Evolutionary conservation across 2,797 vertebrate species (phyloP).

Genomic region (Propithecus perrieri): DNA sequence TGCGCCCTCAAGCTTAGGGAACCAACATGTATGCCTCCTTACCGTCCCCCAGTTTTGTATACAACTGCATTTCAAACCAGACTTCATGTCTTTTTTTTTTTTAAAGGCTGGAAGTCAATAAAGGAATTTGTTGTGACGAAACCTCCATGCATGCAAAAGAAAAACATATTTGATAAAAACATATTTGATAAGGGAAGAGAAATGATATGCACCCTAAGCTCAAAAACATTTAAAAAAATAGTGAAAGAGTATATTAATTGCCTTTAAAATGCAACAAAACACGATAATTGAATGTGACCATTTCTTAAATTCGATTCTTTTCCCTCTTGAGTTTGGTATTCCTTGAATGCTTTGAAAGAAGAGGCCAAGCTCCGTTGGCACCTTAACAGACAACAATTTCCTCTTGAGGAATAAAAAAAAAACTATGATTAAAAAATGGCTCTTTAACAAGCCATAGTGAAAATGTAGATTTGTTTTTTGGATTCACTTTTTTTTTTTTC

Average conservation of each 20-base stretch:
- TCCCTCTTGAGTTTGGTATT: neutral
- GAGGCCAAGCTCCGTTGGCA: conserved; percentile 23
- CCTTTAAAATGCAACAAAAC: neutral
- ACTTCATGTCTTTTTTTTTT: neutral
- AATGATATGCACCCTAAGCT: neutral
- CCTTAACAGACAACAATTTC: conserved; percentile 43
- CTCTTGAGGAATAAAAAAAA: conserved; percentile 56
- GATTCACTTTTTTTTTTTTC: conserved; percentile 51
- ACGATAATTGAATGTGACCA: rapidly evolving
- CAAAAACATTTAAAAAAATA: neutral
- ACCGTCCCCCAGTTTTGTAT: neutral
- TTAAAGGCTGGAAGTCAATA: neutral
- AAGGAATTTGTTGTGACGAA: neutral
- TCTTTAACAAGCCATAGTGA: conserved; percentile 71
- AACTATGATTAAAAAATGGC: conserved; percentile 63
- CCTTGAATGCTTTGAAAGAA: conserved; percentile 23
- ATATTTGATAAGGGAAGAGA: neutral
- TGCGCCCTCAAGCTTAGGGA: neutral
- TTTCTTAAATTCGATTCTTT: neutral
- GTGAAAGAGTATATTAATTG: rapidly evolving
- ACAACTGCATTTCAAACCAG: neutral
- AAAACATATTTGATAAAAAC: neutral
- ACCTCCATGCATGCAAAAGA: neutral
- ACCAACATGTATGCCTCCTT: neutral
- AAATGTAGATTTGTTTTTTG: conserved; percentile 68